phyloP scores from a whole-genome alignment of 2,888 invertebrate species.

The Vannuccia rotundouncinata region DNA sequence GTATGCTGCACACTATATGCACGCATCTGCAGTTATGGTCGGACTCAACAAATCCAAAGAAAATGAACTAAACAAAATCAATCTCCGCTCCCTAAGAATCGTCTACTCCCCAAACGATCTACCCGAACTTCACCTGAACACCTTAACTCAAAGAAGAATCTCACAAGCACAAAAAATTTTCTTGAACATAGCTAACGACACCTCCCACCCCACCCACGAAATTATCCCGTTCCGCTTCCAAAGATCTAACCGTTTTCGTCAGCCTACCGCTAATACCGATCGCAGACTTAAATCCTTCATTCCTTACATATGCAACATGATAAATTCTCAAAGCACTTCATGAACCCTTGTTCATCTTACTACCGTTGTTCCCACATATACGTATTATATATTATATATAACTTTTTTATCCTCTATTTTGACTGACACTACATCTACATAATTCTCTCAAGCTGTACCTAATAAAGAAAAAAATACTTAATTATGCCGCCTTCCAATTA shows the following conservation, averaged over 20 bases:
- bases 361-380: neutral
- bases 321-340: neutral
- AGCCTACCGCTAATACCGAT: neutral
- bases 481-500: too few species aligned
- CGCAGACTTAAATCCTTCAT: neutral
- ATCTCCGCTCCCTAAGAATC: neutral
- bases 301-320: neutral
- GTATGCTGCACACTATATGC: too few species aligned
- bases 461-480: too few species aligned
- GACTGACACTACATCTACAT: too few species aligned
- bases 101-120: neutral
- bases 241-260: neutral
- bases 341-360: neutral
- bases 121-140: neutral
- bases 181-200: neutral
- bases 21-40: neutral
- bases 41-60: neutral
- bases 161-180: neutral
- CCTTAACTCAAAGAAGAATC: constrained; percentile 5
- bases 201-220: neutral
- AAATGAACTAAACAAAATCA: neutral
- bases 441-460: too few species aligned
- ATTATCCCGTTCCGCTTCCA: neutral
- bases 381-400: neutral
- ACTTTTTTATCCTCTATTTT: neutral